Evolutionary conservation across 2,797 vertebrate species (phyloP), one percentile per base, ranked within the genome.

Genomic region (Sphenopsis melanotis): DNA sequence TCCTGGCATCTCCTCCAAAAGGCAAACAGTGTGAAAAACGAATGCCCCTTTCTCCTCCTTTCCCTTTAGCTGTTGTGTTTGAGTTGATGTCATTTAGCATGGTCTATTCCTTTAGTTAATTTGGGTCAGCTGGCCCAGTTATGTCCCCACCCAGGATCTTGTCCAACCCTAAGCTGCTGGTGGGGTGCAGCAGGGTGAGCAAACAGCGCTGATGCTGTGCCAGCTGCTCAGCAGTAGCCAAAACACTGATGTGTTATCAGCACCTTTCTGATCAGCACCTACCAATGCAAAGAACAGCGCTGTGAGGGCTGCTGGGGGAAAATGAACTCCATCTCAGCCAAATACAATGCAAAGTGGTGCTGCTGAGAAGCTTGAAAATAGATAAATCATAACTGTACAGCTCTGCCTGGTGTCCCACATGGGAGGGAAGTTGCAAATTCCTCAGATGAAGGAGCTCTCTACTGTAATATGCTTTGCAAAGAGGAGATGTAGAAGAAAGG

Each of bases 121-220:
- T 34, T 50, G 24, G 41, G 41, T 42, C 41, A 18, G 41, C 41
- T 42, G 41, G 37, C 24, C 50, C 37, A 9, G n/a, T 1, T 44
- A 8, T 34, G 71, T 22, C 57, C 24, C 29, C 3, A 2, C 12
- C 24, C 37, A 50, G 50, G 12, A 21, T 12, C 15, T 39, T 57
- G 12, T 42, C 57, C 57, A 44, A 10, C 17, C 24, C n/a, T 5
- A 64, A 3, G 3, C 29, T 44, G 39, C 50, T 39, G 79, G 7
- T 44, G 46, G 29, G 47, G 32, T 37, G 53, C 23, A 14, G 42
- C n/a, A 37, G 22, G 20, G 0, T 57, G 64, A 63, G 26, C 10
- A 19, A 42, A 34, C 50, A 24, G n/a, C 0, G 0, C n/a, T 46
- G 29, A 14, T 27, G 24, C 24, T 57, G 42, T 34, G 56, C 17